phyloP scores from a whole-genome alignment of 1,140 invertebrate genomes.

The Elymnias hypermnestra region DNA sequence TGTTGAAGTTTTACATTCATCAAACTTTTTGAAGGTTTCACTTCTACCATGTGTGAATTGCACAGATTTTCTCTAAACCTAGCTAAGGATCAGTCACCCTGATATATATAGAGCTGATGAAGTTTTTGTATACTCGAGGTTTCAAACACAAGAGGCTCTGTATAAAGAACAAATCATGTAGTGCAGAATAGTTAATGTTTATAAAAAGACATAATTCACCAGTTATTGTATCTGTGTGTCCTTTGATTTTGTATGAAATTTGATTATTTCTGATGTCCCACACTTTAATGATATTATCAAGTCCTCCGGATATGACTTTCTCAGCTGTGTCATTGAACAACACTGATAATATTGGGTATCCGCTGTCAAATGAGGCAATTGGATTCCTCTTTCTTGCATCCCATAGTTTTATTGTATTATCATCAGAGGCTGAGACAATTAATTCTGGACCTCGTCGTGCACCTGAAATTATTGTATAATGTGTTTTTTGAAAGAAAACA shows the following conservation, averaged over 20 bases:
- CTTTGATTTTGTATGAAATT: constrained; percentile 89
- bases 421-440: constrained; percentile 96
- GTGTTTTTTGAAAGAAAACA: background rate
- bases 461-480: constrained; percentile 47
- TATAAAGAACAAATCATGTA: too few relatives aligned
- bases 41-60: too few relatives aligned
- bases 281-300: constrained; percentile 98
- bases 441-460: constrained; percentile 92
- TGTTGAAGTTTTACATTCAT: too few relatives aligned
- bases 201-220: constrained; percentile 66
- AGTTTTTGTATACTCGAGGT: too few relatives aligned
- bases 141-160: too few relatives aligned
- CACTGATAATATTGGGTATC: constrained; percentile 92
- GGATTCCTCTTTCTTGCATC: constrained; percentile 88
- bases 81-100: too few relatives aligned
- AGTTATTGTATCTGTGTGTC: constrained; percentile 96
- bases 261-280: constrained; percentile 97
- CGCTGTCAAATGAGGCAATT: constrained; percentile 87
- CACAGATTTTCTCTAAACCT: too few relatives aligned
- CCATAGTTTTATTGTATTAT: constrained; percentile 96
- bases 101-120: too few relatives aligned
- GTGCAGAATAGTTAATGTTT: too few relatives aligned
- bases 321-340: constrained; percentile 98
- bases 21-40: too few relatives aligned
- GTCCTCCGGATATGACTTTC: constrained; percentile 89